Conservation (phyloP, 2,888 invertebrate species). For the Pristionchus japonicus region DNA sequence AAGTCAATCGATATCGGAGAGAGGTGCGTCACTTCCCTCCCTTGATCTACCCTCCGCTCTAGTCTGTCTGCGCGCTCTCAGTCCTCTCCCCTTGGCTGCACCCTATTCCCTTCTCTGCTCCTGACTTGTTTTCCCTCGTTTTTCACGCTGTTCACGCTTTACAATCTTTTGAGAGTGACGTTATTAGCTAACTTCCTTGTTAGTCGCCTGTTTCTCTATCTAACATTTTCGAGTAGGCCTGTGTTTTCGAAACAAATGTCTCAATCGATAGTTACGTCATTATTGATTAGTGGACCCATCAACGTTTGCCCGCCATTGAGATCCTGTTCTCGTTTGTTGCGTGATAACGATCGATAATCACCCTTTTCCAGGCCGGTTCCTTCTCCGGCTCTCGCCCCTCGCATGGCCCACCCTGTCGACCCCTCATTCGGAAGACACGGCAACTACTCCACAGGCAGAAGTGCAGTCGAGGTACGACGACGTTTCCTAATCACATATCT, state of each 20-base stretch:
- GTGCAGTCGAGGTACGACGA: constrained; percentile 8
- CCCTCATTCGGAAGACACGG: constrained; percentile 27
- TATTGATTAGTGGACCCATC: too few species aligned
- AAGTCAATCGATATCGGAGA: neutral
- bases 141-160: neutral
- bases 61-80: neutral
- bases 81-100: too few species aligned
- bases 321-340: neutral
- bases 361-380: neutral
- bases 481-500: neutral
- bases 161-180: neutral
- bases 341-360: neutral
- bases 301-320: too few species aligned
- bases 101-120: neutral
- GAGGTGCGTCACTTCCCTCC: neutral
- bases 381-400: constrained; percentile 15
- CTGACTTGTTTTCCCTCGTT: neutral
- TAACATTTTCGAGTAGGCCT: too few species aligned
- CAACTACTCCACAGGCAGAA: constrained; percentile 1
- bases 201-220: too few species aligned
- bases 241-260: too few species aligned
- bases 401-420: constrained; percentile 36
- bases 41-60: constrained; percentile 28
- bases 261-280: too few species aligned
- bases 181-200: too few species aligned